Base-by-base conservation (phyloP, 2,113 vertebrate genomes). In the Mesitornis unicolor region DNA sequence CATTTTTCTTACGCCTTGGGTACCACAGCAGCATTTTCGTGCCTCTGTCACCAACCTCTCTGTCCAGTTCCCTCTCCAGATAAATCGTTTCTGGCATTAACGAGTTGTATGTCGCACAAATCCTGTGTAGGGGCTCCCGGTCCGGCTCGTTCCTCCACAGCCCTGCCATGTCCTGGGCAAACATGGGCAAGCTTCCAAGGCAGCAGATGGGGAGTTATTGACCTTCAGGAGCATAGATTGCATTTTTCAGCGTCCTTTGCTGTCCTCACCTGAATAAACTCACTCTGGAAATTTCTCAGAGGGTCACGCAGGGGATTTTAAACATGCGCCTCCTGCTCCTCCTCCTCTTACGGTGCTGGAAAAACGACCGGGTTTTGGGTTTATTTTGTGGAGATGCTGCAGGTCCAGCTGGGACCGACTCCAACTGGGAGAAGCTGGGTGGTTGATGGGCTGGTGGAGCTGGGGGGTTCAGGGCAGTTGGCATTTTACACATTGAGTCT, bases 121-220 rank as follows among this genome's bases (percentile, higher is more conserved):
- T 86, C 84, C 92, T 40, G 59, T 85, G 68, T 90, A 90, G 92
- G 17, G 56, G 75, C 65, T 97, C 92, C 87, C 81, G 11, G 22
- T 87, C 36, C 6, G 2, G 69, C 90, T 95, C 90, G 45, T 95
- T 97, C 88, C 93, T 97, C 86, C 85, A 86, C 67, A 95, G 86
- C 76, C 60, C 92, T 97, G 93, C 93, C 92, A 54, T 86, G 93
- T 96, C 86, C 76, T 79, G 88, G 87, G 79, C 92, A 94, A 91
- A 87, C 59, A 93, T 95, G 96, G 96, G 96, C 83, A 93, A 92
- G 26, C 38, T 95, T 96, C 97, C 95, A 96, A 94, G 68, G 84
- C 94, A 96, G 96, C 90, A 96, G 92, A 91, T 90, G 74, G 90
- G 92, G 89, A 94, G 94, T 90, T 96, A 84, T 0, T 97, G 96